Conservation (phyloP, 1,140 invertebrate genomes). For the Trichonephila clavata region DNA sequence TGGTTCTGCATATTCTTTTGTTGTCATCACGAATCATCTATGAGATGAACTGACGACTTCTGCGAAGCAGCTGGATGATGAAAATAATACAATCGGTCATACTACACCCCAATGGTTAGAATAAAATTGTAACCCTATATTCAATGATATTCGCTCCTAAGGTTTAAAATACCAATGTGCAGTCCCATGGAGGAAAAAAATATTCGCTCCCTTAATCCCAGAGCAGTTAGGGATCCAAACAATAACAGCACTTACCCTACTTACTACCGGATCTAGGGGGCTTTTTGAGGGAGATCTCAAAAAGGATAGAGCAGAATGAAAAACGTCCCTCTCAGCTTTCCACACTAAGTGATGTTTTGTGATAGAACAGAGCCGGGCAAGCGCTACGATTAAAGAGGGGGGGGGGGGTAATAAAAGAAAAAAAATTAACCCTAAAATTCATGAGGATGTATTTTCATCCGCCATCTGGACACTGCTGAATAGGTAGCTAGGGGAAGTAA, state of each 20-base stretch:
- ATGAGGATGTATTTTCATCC: conserved; percentile 36
- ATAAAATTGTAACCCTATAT: conserved; percentile 65
- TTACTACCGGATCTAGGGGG: neutral
- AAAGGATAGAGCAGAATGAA: neutral
- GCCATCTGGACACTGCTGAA: conserved; percentile 51
- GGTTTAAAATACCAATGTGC: no score
- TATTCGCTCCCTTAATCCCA: neutral
- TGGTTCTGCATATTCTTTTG: neutral
- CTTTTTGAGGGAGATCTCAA: neutral
- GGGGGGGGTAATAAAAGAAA: neutral
- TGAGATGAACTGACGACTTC: conserved; percentile 46
- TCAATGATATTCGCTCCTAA: conserved; percentile 38
- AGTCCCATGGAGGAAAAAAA: no score
- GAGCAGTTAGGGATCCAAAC: conserved; percentile 58
- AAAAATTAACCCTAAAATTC: conserved; percentile 52
- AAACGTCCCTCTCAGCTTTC: neutral
- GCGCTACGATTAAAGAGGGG: conserved; percentile 14
- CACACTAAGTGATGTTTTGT: conserved; percentile 15
- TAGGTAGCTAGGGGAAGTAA: neutral
- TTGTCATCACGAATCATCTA: neutral
- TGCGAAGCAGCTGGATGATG: conserved; percentile 40
- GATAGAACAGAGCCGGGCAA: conserved; percentile 33
- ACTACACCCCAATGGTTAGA: conserved; percentile 61
- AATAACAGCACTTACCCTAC: conserved; percentile 62
- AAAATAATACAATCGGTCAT: conserved; percentile 67